Base-by-base conservation (phyloP, 2,113 vertebrate species). In the Sinocyclocheilus anshuiensis region DNA sequence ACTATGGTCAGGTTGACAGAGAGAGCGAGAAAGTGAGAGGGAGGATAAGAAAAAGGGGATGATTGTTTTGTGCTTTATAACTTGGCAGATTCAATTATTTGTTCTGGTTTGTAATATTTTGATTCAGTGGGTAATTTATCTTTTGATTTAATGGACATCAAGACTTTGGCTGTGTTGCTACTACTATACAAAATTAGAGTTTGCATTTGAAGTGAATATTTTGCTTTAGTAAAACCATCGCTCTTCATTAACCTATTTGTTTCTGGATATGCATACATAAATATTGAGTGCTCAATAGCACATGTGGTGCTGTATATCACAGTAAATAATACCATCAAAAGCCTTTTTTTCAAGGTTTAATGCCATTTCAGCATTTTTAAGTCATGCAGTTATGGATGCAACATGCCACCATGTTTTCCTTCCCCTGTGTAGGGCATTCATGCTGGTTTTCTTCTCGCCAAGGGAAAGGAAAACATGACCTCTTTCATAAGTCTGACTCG, bases 21-120 rank as follows among this genome's bases (percentile, higher is more conserved):
- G 9, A 20, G 39, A 1, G 59, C 26, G 39, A 36, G 69, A 0
- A 11, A 48, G 45, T 15, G 39, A 33, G 42, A 71, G 29, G 36
- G 36, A 39, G 65, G 45, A 67, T 61, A 45, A 11, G 15, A 67
- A 26, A 9, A 81, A 24, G 33, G 74, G 29, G 33, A 55, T 29
- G 16, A 93, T 93, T 91, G 91, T 89, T 90, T 86, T 90, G 89
- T 89, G 87, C 87, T 91, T 87, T 90, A 90, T 88, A 90, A 90
- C 87, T 78, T 76, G 87, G 82, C 45, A 91, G 90, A 90, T 90
- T 85, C 86, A 92, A 84, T 61, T 71, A 91, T 91, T 91, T 90
- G 79, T 91, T 89, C 71, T 81, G 75, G 85, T 86, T 92, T 85
- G 89, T 91, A 90, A 89, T 85, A 84, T 75, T 42, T 8, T 22